Conservation (phyloP, 1,140 invertebrate species). For the Frieseomelitta varia region DNA sequence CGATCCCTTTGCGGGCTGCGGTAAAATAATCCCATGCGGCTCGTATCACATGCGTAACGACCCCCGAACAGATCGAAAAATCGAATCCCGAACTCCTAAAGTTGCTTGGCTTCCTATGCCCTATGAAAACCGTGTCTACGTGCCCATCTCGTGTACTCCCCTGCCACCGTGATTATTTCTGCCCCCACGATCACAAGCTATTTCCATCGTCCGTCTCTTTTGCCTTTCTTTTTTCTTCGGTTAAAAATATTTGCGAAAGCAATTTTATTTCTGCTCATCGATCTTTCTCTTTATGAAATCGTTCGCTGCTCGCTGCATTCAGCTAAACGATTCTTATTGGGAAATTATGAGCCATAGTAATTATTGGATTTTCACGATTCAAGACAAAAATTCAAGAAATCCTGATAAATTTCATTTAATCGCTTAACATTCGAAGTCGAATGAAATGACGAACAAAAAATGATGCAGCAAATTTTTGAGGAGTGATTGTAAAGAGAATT, state of each 20-base stretch:
- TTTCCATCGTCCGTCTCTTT: neutral
- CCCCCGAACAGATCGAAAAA: slow-evolving; percentile 55
- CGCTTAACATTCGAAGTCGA: too few species aligned
- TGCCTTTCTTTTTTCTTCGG: neutral
- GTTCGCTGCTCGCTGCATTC: neutral
- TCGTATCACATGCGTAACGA: slow-evolving; percentile 45
- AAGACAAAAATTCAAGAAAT: too few species aligned
- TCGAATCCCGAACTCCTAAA: slow-evolving; percentile 53
- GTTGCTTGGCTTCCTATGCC: slow-evolving; percentile 33
- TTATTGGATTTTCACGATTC: too few species aligned
- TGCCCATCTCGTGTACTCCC: slow-evolving; percentile 11
- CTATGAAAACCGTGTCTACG: neutral
- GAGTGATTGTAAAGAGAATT: too few species aligned
- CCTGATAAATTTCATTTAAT: too few species aligned
- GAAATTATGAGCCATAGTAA: neutral
- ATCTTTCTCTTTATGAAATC: neutral
- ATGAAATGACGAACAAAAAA: too few species aligned
- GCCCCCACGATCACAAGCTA: too few species aligned
- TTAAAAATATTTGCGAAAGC: neutral
- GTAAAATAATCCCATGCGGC: slow-evolving; percentile 58
- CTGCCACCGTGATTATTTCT: neutral
- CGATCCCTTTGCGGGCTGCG: slow-evolving; percentile 28
- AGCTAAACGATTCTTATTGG: neutral
- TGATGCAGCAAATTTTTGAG: too few species aligned
- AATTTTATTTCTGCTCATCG: neutral